Conservation (phyloP, 2,888 invertebrate species). For the Malthinus flaveolus region DNA sequence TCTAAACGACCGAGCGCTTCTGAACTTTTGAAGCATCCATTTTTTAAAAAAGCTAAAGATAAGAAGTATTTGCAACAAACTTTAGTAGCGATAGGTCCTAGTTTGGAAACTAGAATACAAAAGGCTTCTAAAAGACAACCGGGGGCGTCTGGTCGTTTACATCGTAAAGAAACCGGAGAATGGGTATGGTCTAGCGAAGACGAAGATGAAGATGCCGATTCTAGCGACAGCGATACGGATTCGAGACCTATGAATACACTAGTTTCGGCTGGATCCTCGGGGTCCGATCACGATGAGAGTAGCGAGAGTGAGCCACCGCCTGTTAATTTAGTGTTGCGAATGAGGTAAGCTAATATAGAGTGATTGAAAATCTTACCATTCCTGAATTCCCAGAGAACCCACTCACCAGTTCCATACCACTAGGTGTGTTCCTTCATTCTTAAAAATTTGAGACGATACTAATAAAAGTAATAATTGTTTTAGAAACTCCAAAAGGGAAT, state of each 20-base stretch:
- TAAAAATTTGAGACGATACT: neutral
- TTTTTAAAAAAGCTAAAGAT: conserved; percentile 97
- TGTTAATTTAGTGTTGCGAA: conserved; percentile 85
- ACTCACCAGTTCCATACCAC: conserved; percentile 38
- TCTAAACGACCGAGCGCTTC: conserved; percentile 93
- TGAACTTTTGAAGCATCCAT: conserved; percentile 94
- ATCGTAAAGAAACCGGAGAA: conserved; percentile 93
- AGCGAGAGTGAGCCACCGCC: conserved; percentile 54
- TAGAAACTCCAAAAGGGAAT: conserved; percentile 84
- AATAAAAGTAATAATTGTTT: conserved; percentile 35
- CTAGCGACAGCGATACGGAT: conserved; percentile 60
- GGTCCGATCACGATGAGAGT: conserved; percentile 55
- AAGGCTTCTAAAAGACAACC: conserved; percentile 84
- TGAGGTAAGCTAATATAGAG: conserved; percentile 64
- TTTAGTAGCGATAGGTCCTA: conserved; percentile 82
- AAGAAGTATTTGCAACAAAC: conserved; percentile 86
- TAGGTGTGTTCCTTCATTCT: conserved; percentile 33
- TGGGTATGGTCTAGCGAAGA: conserved; percentile 99
- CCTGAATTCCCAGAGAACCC: conserved; percentile 36
- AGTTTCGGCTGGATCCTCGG: conserved; percentile 51
- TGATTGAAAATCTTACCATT: neutral
- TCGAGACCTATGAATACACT: conserved; percentile 56
- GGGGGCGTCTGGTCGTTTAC: conserved; percentile 81
- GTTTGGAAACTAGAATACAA: conserved; percentile 86
- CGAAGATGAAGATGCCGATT: conserved; percentile 70